These are phyloP conservation scores for Cydia fagiglandana DNA, from an alignment of 1,140 invertebrate species.

Conservation along the genomic window DNA sequence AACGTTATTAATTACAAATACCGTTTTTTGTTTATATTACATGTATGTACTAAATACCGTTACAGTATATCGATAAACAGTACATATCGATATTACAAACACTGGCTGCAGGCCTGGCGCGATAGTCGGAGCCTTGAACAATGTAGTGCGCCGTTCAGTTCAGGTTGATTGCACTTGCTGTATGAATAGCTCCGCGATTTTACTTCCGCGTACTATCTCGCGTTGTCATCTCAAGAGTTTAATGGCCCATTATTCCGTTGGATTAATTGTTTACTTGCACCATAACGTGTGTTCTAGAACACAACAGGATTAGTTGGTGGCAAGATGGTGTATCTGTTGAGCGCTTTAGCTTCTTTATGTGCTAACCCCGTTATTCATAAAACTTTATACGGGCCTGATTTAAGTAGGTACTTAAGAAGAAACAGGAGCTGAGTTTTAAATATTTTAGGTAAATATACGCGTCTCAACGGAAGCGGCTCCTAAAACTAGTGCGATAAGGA, in stretches of 20 bases:
- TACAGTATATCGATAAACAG: constrained; percentile 21
- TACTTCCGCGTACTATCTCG: constrained; percentile 60
- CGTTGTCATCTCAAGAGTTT: constrained; percentile 43
- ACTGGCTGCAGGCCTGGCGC: constrained; percentile 33
- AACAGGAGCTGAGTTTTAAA: too few relatives aligned
- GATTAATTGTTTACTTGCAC: constrained; percentile 13
- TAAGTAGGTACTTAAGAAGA: too few relatives aligned
- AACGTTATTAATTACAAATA: constrained; percentile 53
- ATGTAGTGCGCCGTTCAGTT: constrained; percentile 61
- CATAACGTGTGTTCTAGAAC: not conserved
- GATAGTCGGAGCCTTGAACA: constrained; percentile 49
- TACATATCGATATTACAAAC: not conserved
- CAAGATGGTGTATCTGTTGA: not conserved
- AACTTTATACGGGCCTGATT: too few relatives aligned
- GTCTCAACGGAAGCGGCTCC: too few relatives aligned
- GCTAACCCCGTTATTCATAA: too few relatives aligned
- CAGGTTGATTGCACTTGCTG: constrained; percentile 69
- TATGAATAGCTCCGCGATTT: constrained; percentile 54
- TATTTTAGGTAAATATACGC: too few relatives aligned
- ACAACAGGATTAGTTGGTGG: not conserved
- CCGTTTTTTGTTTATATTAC: too few relatives aligned
- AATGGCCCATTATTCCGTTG: constrained; percentile 49
- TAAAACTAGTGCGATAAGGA: too few relatives aligned
- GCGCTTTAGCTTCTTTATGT: not conserved
- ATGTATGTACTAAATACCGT: too few relatives aligned